Evolutionary conservation across 2,113 vertebrate species (phyloP).

Genomic region (Corynorhinus townsendii): DNA sequence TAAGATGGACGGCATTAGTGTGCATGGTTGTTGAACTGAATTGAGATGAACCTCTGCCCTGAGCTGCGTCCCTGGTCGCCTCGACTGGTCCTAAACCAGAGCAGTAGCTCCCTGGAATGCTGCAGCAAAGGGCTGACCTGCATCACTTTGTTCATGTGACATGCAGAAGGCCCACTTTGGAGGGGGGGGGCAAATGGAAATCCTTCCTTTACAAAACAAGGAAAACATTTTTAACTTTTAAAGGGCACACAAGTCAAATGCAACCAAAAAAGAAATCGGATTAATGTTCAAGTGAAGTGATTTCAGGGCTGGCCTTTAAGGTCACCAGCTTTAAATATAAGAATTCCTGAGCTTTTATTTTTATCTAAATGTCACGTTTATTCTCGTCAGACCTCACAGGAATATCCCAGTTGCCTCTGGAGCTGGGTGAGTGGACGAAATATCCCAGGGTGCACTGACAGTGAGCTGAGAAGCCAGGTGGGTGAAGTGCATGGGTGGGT

Average conservation of each 20-base stretch:
- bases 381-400: background rate
- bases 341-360: conserved; percentile 9
- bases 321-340: background rate
- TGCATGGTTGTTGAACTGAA: background rate
- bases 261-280: background rate
- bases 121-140: background rate
- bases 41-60: background rate
- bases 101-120: background rate
- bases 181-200: background rate
- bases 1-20: background rate
- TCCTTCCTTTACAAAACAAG: conserved; percentile 15
- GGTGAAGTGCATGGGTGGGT: background rate
- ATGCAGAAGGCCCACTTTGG: background rate
- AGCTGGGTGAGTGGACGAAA: background rate
- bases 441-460: background rate
- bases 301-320: conserved; percentile 12
- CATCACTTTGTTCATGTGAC: background rate
- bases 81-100: background rate
- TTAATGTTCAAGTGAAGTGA: background rate
- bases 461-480: background rate
- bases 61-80: background rate
- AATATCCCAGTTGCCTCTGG: background rate
- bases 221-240: conserved; percentile 27
- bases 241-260: conserved; percentile 13
- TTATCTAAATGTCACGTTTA: background rate